Conservation (phyloP, 2,113 vertebrate species). For the Piaya cayana region DNA sequence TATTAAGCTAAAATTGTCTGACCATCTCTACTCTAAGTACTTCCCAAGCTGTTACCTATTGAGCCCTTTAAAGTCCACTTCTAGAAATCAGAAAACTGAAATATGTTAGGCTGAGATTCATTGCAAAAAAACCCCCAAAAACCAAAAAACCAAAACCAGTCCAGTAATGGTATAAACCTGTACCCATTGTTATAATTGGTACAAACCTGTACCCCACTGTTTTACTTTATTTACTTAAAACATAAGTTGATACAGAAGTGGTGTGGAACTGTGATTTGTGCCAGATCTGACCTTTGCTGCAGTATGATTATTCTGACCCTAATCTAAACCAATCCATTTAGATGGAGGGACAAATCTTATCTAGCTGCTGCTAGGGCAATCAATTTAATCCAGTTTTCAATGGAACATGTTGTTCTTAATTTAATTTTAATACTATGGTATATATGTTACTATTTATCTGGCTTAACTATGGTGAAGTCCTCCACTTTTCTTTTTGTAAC, state of each 20-base stretch:
- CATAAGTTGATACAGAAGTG: not conserved
- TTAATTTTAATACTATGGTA: not conserved
- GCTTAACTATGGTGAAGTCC: not conserved
- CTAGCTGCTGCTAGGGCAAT: not conserved
- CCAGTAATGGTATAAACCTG: not conserved
- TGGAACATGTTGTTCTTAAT: not conserved
- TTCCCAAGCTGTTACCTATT: not conserved
- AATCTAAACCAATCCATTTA: not conserved
- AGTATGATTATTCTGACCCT: not conserved
- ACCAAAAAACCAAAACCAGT: not conserved
- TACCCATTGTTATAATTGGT: accelerated
- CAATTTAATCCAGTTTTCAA: not conserved
- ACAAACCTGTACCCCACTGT: not conserved
- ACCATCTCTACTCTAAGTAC: not conserved
- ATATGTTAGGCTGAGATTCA: not conserved
- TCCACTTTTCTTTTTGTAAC: not conserved
- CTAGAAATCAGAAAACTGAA: not conserved
- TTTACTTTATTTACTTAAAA: not conserved
- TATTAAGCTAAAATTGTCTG: not conserved
- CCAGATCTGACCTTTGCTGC: not conserved
- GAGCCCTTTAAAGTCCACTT: not conserved
- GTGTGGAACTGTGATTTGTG: not conserved
- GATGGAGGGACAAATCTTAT: not conserved
- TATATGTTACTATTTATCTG: not conserved
- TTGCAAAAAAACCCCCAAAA: no score